Evolutionary conservation across 35 echinoderm and acorn worm genomes (phyloP), one percentile per base, ranked within the genome.

Genomic region (Apostichopus parvimensis): DNA sequence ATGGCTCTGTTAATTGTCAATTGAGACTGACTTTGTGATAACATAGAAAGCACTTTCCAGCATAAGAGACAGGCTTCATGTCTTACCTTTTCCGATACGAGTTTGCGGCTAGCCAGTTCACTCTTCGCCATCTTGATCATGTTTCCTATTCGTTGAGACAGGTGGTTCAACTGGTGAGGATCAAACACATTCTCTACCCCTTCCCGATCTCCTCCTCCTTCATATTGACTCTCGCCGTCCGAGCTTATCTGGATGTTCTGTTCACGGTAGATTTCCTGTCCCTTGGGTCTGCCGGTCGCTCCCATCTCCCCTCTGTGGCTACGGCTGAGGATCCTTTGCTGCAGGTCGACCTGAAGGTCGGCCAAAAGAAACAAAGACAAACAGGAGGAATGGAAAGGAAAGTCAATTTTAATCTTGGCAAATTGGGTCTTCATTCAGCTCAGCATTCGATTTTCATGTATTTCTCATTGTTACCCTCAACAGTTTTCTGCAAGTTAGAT

Each of bases 81-180:
- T 23, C 68, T 28, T 56, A 91, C 89, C 89, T 61, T 91, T 18
- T 91, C 89, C 6, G 25, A 18, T 53, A 56, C 22, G 12, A 91
- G 22, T 68, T 68, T 77, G 57, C 89, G 71, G 52, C 89, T 59
- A 59, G 89, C 89, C 54, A 91, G 34, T 18, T 91, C 89, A 6
- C 89, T 91, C 89, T 91, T 91, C 6, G 89, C 89, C 73, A 26
- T 77, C 59, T 91, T 91, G 8, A 91, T 73, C n/a, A 91, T 18
- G 15, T 68, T 55, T 60, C 89, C 89, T 55, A 91, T 91, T 59
- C 76, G 45, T 73, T 79, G 34, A 25, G 89, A 91, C 73, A 57
- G 54, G 0, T 55, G 4, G 56, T 53, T 24, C 45, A 91, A 53
- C 21, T 91, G 56, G 1, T 57, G 13, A 24, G 53, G 28, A 22